These are phyloP conservation scores for Melipona quadrifasciata DNA, from an alignment of 1,140 invertebrate species.

Conservation along the genomic window DNA sequence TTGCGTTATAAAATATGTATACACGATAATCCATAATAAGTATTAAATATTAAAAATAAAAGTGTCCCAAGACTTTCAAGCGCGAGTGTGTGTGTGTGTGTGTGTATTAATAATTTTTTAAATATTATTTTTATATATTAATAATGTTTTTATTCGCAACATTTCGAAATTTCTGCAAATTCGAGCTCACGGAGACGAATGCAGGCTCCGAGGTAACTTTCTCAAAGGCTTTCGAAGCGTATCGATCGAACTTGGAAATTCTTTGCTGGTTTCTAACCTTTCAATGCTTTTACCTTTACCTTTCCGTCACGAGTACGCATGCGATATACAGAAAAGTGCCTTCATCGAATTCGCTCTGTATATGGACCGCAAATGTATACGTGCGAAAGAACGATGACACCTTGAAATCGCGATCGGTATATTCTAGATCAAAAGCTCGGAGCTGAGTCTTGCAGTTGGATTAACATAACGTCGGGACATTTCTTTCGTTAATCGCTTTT, in stretches of 20 bases:
- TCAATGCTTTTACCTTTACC: slow-evolving; percentile 15
- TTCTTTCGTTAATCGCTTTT: no score
- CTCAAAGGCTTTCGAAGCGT: slow-evolving; percentile 22
- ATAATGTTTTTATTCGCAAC: no score
- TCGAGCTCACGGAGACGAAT: slow-evolving; percentile 1
- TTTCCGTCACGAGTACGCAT: background rate
- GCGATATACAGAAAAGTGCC: background rate
- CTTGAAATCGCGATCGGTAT: background rate
- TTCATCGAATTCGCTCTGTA: no score
- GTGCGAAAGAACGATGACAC: background rate
- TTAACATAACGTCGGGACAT: no score
- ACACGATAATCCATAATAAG: no score
- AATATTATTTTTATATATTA: no score
- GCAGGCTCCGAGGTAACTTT: background rate
- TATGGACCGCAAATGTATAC: background rate
- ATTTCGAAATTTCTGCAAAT: slow-evolving; percentile 1
- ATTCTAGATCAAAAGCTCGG: background rate
- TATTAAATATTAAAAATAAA: no score
- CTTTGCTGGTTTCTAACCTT: background rate
- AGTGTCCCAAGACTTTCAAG: no score
- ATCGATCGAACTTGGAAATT: slow-evolving; percentile 27
- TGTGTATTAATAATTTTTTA: no score
- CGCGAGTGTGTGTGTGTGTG: no score
- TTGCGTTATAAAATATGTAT: no score
- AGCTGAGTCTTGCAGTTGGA: no score